Base-by-base conservation (phyloP, 2,113 vertebrate species). In the Grus americana region DNA sequence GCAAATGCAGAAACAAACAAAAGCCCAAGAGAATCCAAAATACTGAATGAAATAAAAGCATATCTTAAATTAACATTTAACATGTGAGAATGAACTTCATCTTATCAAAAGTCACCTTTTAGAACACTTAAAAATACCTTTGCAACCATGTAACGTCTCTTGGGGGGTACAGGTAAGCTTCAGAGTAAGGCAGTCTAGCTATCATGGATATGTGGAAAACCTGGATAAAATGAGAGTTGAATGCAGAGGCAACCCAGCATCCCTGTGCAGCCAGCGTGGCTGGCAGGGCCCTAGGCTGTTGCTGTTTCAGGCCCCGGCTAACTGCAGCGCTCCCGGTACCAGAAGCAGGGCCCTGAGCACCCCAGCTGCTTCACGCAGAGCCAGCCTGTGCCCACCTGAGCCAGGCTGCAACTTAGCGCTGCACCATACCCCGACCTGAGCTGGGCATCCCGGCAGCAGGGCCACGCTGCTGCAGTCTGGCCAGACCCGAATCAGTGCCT, bases 231-330 rank as follows among this genome's bases (percentile, higher is more conserved):
- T 0, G 11, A 11, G 47, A 55, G 58, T 2, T 16, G n/a, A 19
- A 29, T 1, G 23, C 30, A 19, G 29, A 46, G 36, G 21, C 26
- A 68, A 9, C 0, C 4, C 42, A 4, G 22, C 5, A 36, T 0
- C 49, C 22, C 30, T 4, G 27, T 7, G 50, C 18, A 47, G 29
- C 34, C 73, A 27, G 62, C 50, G 2, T 0, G 27, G 62, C 40
- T 21, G 15, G 32, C 1, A 54, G 15, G 23, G 23, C 30, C 30
- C 11, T 9, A 3, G 40, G 71, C 73, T 42, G 19, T 7, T 15
- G 65, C 73, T 54, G 13, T 7, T 12, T 14, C 1, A 16, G 62
- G 10, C 9, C 16, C 8, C 2, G 61, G 32, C 3, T 9, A 1
- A 6, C 14, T 6, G 40, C 40, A 6, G 42, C 2, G 34, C 17